Percentiles rank a stretch among this genome's conserved stretches.
Evolutionary conservation across 2,888 invertebrate species (phyloP).

Genomic region (Amphipoea oculea): DNA sequence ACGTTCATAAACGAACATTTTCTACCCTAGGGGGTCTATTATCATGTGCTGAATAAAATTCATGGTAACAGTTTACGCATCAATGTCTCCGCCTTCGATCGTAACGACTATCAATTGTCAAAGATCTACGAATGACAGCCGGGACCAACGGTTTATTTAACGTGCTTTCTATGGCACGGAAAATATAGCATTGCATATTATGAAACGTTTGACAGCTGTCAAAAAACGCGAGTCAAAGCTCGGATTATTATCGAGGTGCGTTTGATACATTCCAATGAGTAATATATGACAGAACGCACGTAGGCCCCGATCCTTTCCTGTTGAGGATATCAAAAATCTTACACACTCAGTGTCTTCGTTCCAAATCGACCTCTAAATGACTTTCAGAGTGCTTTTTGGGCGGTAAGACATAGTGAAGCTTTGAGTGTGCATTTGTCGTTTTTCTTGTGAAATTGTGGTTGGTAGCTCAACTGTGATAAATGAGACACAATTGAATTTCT

Average conservation of each 20-base stretch:
- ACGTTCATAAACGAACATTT: background rate
- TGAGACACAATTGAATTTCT: too few relatives aligned
- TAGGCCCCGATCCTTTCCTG: constrained; percentile 14
- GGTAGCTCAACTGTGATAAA: too few relatives aligned
- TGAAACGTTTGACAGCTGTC: constrained; percentile 4
- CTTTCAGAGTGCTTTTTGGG: constrained; percentile 5
- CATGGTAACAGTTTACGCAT: too few relatives aligned
- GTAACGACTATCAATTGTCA: too few relatives aligned
- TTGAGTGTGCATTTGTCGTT: background rate
- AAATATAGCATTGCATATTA: background rate
- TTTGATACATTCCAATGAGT: background rate
- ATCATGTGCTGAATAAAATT: too few relatives aligned
- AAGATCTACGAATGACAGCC: too few relatives aligned
- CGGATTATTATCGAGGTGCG: background rate
- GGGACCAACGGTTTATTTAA: too few relatives aligned
- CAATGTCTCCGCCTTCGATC: too few relatives aligned
- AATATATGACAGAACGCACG: constrained; percentile 27
- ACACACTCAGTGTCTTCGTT: background rate
- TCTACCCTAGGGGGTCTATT: too few relatives aligned
- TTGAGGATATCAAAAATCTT: background rate
- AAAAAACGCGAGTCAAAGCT: constrained; percentile 13
- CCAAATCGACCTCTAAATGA: constrained; percentile 19
- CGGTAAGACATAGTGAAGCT: background rate
- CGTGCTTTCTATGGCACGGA: too few relatives aligned
- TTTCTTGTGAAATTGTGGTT: background rate